Conservation (phyloP, 1,140 invertebrate genomes). For the Dolichoris vasculosae region DNA sequence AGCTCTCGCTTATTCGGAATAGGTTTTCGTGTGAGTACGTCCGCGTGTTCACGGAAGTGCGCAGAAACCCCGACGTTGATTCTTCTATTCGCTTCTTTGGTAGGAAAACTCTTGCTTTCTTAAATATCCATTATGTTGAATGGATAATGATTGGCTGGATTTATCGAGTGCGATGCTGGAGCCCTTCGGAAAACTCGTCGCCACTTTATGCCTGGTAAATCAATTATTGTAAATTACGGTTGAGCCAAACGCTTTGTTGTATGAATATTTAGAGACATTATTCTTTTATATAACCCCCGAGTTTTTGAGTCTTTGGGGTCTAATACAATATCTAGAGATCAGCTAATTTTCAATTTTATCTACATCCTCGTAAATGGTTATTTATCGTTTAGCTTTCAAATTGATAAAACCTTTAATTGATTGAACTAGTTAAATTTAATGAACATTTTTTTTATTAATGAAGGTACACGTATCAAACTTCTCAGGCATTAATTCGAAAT, state of each 20-base stretch:
- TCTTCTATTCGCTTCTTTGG: neutral
- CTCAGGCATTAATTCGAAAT: too few relatives aligned
- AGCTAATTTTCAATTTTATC: neutral
- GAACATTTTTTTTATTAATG: too few relatives aligned
- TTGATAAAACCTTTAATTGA: too few relatives aligned
- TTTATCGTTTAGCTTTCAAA: too few relatives aligned
- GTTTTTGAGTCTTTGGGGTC: neutral
- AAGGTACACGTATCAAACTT: too few relatives aligned
- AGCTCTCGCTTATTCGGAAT: neutral
- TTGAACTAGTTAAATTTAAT: too few relatives aligned
- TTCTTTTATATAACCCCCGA: too few relatives aligned
- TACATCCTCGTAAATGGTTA: neutral
- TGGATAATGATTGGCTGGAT: neutral
- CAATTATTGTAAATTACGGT: neutral
- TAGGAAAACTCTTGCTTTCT: neutral
- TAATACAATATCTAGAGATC: neutral
- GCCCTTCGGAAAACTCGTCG: neutral
- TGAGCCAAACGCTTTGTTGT: too few relatives aligned
- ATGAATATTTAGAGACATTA: too few relatives aligned
- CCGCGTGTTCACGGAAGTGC: neutral
- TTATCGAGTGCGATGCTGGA: neutral
- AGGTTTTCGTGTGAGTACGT: neutral
- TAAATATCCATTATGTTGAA: neutral
- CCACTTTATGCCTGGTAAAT: neutral
- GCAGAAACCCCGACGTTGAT: conserved; percentile 21